A percentile compares a stretch with the other conserved stretches of the same genome.
Conservation (phyloP, 2,888 invertebrate species). For the Parnassius smintheus region DNA sequence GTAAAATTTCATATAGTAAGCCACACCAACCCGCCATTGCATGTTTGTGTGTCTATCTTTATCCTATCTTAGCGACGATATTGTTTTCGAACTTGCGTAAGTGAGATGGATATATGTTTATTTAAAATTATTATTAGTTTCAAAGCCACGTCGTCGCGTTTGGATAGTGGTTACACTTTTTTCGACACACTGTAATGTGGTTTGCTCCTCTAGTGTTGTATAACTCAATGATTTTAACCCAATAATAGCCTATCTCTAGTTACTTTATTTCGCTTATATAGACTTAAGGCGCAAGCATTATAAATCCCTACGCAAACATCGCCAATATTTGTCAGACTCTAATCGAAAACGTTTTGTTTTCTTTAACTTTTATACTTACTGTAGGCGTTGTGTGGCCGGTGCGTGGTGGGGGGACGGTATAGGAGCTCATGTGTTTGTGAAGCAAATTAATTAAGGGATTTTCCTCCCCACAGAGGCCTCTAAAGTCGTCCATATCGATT, state of each 20-base stretch:
- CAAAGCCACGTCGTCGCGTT: too few relatives aligned
- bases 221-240: too few relatives aligned
- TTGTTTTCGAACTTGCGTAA: too few relatives aligned
- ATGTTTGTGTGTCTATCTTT: too few relatives aligned
- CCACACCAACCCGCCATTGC: too few relatives aligned
- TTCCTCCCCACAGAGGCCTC: constrained; percentile 88
- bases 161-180: too few relatives aligned
- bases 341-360: constrained; percentile 18
- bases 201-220: too few relatives aligned
- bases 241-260: constrained; percentile 10
- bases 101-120: too few relatives aligned
- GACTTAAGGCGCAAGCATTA: constrained; percentile 4
- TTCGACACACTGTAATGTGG: too few relatives aligned
- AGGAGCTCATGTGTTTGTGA: constrained; percentile 85
- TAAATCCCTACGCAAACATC: constrained; percentile 16
- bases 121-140: too few relatives aligned
- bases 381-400: constrained; percentile 83
- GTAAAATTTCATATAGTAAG: too few relatives aligned
- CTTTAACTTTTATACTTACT: constrained; percentile 65
- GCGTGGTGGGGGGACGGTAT: constrained; percentile 85
- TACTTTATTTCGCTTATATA: not conserved
- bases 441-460: constrained; percentile 89
- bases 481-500: constrained; percentile 95
- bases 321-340: constrained; percentile 14
- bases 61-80: too few relatives aligned